Base-by-base conservation (phyloP, 2,113 vertebrate genomes). In the Hypomesus transpacificus region DNA sequence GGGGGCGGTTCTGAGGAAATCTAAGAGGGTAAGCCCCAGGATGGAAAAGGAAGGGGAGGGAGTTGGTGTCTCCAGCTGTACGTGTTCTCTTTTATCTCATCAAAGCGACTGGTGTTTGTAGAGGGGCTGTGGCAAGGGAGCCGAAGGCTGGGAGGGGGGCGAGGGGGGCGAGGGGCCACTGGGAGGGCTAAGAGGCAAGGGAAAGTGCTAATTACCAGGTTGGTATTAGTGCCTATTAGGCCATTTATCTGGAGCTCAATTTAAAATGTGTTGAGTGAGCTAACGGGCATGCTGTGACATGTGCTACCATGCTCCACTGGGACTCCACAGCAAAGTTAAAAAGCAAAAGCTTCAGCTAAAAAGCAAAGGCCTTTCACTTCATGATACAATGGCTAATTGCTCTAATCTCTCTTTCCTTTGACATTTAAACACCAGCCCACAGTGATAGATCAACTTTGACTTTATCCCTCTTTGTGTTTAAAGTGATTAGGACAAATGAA, bases 161-260 rank as follows among this genome's bases (percentile, higher is more conserved):
- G n/a, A 58, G 57, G 14, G 8, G 8, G 22, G 20, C 31, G 20
- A 58, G 56, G 57, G 56, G 3, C 56, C 6, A 21, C n/a, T 3
- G 13, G 11, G 22, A 53, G 80, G 78, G n/a, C 74, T 24, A 34
- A 54, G 66, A 71, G 59, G 71, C 22, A 52, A 77, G 79, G 76
- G 79, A 82, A 82, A 82, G 80, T 73, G 75, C 69, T 76, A 79
- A 84, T 86, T 82, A 77, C 64, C 71, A 18, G 18, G 65, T 73
- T 66, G 70, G 77, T 81, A 76, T 81, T 72, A 65, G 34, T 66
- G 77, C 74, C 76, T 72, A 76, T 82, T 67, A 73, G 65, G 74
- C 54, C 71, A 63, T 75, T 73, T 78, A 81, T 84, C 69, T 79
- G 4, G 65, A 61, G 73, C 66, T 66, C 66, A 18, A 74, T 77